phyloP scores from a whole-genome alignment of 2,888 invertebrate species.

The Boloria selene region DNA sequence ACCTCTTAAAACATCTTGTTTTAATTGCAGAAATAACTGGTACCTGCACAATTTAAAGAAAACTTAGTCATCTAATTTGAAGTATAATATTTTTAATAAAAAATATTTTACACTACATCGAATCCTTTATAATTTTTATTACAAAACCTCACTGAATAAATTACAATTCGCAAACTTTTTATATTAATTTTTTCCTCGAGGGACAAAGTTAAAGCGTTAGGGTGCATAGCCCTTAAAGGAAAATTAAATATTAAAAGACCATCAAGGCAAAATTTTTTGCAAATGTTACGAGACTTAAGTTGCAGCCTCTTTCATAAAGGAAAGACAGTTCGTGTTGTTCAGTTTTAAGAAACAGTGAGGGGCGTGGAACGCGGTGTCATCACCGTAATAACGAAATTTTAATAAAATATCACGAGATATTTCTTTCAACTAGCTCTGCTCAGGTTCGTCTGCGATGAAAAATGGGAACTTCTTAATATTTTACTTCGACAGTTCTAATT shows the following conservation, averaged over 20 bases:
- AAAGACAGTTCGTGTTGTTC: constrained; percentile 51
- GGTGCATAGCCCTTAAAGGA: constrained; percentile 59
- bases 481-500: constrained; percentile 30
- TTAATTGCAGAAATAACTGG: constrained; percentile 98
- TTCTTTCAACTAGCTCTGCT: constrained; percentile 35
- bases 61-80: neutral
- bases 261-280: constrained; percentile 66
- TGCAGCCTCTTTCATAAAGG: constrained; percentile 55
- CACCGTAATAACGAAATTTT: constrained; percentile 70
- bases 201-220: constrained; percentile 50
- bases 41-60: constrained; percentile 84
- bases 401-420: constrained; percentile 63
- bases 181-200: constrained; percentile 51
- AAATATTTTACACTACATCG: constrained; percentile 9
- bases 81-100: neutral
- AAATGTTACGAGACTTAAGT: constrained; percentile 70
- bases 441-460: constrained; percentile 8
- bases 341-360: constrained; percentile 45
- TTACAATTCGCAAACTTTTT: constrained; percentile 40
- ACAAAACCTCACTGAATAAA: constrained; percentile 24
- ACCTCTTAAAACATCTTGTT: constrained; percentile 97
- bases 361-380: constrained; percentile 51
- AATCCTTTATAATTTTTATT: constrained; percentile 10
- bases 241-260: constrained; percentile 78
- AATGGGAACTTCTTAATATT: constrained; percentile 33